Conservation (phyloP, 1,140 invertebrate species). For the Aphelenchoides besseyi region DNA sequence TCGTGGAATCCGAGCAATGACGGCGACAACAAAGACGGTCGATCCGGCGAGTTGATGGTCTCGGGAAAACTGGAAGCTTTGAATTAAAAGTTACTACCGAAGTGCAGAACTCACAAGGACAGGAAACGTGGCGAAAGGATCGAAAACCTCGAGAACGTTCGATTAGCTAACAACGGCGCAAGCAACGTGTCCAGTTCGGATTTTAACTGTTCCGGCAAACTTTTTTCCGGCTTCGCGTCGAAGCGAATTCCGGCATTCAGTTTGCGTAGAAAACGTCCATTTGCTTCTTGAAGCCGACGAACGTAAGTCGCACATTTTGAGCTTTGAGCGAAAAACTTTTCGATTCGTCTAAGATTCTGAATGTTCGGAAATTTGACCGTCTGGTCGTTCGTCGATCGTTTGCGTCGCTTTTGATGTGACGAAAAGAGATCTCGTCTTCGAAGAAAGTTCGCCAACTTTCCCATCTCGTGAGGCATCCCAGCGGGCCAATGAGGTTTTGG, state of each 20-base stretch:
- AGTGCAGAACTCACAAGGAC: neutral
- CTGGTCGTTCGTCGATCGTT: neutral
- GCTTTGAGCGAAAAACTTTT: constrained; percentile 2
- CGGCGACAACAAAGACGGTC: neutral
- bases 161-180: neutral
- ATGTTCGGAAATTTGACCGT: neutral
- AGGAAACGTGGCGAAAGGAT: neutral
- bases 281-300: neutral
- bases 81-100: neutral
- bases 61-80: neutral
- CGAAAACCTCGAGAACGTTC: neutral
- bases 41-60: neutral
- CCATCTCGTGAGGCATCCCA: neutral
- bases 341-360: neutral
- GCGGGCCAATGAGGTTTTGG: neutral
- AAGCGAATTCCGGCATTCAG: neutral
- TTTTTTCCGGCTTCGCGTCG: neutral
- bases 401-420: neutral
- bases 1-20: constrained; percentile 6
- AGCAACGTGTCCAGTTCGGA: neutral
- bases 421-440: neutral
- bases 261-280: neutral
- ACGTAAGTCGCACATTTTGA: neutral
- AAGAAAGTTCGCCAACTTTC: neutral
- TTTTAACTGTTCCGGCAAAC: neutral